phyloP scores from a whole-genome alignment of 1,140 invertebrate genomes.

The Caligus rogercresseyi region DNA sequence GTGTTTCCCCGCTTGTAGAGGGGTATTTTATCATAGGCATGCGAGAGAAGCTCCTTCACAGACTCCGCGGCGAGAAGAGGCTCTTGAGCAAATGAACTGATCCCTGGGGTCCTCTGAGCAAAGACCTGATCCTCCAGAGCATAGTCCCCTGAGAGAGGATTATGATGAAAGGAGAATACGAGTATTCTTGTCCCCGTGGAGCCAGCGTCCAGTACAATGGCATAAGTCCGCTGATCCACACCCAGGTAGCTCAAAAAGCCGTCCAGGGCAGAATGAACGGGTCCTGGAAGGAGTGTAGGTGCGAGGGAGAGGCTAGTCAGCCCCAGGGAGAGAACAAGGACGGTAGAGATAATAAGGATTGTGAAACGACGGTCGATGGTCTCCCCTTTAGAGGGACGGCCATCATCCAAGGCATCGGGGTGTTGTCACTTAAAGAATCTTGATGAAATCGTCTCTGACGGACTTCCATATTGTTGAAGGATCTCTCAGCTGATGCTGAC shows the following conservation, averaged over 20 bases:
- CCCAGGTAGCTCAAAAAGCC: slow-evolving; percentile 44
- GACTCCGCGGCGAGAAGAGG: slow-evolving; percentile 39
- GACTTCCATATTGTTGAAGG: neutral
- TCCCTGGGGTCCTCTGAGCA: slow-evolving; percentile 61
- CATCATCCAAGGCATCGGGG: neutral
- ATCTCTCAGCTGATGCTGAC: neutral
- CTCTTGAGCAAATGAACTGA: slow-evolving; percentile 64
- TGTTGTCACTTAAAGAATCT: too few relatives aligned
- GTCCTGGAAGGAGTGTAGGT: slow-evolving; percentile 12
- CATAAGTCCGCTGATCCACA: slow-evolving; percentile 54
- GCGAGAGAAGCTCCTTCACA: slow-evolving; percentile 30
- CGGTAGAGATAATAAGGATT: neutral
- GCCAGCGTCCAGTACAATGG: slow-evolving; percentile 87
- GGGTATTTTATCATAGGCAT: slow-evolving; percentile 30
- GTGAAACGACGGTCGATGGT: neutral
- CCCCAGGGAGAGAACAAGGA: neutral
- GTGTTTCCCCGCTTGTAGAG: slow-evolving; percentile 28
- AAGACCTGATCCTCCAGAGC: slow-evolving; percentile 58
- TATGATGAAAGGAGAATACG: slow-evolving; percentile 68
- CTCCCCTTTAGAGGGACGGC: neutral
- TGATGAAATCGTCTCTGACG: neutral
- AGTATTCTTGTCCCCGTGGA: slow-evolving; percentile 81
- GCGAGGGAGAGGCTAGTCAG: neutral
- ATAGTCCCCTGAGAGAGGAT: slow-evolving; percentile 37
- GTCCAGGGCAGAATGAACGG: slow-evolving; percentile 30